Evolutionary conservation across 2,113 vertebrate genomes (phyloP), one percentile per base, ranked within the genome.

Genomic region (Leptocoma aspasia): DNA sequence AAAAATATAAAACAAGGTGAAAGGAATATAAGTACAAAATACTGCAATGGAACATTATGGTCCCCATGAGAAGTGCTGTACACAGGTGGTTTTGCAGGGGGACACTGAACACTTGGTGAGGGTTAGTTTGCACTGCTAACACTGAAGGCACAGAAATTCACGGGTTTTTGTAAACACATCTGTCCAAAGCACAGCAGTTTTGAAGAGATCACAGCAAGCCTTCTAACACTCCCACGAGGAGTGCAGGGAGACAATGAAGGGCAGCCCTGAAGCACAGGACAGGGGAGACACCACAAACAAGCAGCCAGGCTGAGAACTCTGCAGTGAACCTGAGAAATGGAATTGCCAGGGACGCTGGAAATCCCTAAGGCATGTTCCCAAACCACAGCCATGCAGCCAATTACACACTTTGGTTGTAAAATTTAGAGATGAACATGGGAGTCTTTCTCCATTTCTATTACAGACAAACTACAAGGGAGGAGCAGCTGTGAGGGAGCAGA

Each of bases 171-270:
- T 49, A 69, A 85, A 49, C 11, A 33, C 28, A 35, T 35, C 64
- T 70, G 42, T 70, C 9, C 50, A 57, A 69, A 59, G 19, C 13
- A 10, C 28, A 63, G 47, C 1, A 33, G 14, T 45, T 68, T 33
- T 76, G 54, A n/a, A 86, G 61, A 19, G 56, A 44, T 9, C 70
- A 33, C 47, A 39, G 11, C 2, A 9, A 72, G 21, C 21, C 47
- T 59, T 44, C 22, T 11, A 63, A 50, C 41, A 41, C 16, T 59
- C 28, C 2, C 42, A 2, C 0, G n/a, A 11, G 1, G 31, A 39
- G 10, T 4, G 13, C 33, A 22, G 75, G 23, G 68, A 41, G 53
- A 28, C 1, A 2, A 2, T 6, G 69, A 79, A 44, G 39, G 28
- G 77, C 12, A 56, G 24, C 61, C 80, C 53, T 47, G 57, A 41